Conservation (phyloP, 2,113 vertebrate genomes). For the Oreochromis niloticus region DNA sequence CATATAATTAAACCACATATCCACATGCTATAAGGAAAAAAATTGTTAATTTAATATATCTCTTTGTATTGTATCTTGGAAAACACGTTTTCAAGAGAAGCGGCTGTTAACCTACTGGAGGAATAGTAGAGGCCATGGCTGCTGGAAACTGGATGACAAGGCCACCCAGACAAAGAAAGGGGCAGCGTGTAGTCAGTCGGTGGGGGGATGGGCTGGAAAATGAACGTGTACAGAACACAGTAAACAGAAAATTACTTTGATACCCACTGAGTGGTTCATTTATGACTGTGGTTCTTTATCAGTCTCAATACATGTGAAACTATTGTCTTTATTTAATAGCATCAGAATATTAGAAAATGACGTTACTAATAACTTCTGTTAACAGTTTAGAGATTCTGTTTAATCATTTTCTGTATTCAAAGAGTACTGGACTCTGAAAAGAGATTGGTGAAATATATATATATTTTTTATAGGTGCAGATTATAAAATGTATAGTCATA, state of each 20-base stretch:
- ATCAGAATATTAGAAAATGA: not conserved
- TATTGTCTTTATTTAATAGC: not conserved
- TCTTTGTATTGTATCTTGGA: not conserved
- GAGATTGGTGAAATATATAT: not conserved
- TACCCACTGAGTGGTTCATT: not conserved
- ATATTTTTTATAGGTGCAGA: constrained; percentile 31
- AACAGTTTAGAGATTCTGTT: not conserved
- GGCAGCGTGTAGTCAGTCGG: constrained; percentile 33
- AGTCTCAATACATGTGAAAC: not conserved
- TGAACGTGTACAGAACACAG: not conserved
- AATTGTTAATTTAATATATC: not conserved
- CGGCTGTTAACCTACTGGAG: not conserved
- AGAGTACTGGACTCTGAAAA: not conserved
- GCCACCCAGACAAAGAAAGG: constrained; percentile 62
- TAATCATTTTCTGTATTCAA: not conserved
- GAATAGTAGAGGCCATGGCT: constrained; percentile 29
- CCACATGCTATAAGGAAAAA: not conserved
- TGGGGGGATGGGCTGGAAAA: constrained; percentile 28
- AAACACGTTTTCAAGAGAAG: not conserved
- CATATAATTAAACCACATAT: not conserved
- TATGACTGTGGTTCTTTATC: not conserved
- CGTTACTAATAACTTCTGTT: not conserved
- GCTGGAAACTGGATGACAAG: constrained; percentile 61
- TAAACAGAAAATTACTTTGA: constrained; percentile 24
- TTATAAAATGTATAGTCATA: constrained; percentile 76